Conservation (phyloP, 2,888 invertebrate genomes). For the Agelastica alni region DNA sequence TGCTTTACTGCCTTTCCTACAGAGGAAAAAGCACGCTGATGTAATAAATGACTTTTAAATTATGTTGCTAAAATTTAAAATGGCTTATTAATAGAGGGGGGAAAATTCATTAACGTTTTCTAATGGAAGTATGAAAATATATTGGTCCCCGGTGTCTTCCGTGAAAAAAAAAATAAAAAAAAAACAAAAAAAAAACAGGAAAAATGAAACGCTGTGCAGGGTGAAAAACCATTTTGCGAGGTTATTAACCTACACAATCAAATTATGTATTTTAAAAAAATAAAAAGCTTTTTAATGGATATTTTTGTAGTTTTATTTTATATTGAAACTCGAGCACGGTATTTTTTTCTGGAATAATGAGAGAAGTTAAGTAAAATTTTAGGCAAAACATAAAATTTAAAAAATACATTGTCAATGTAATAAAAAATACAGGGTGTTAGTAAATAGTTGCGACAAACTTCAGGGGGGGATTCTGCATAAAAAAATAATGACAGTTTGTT, state of each 20-base stretch:
- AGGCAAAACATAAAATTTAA: no score
- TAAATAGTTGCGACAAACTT: no score
- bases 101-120: slow-evolving; percentile 7
- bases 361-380: no score
- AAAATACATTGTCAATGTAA: no score
- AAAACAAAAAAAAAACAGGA: background rate
- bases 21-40: background rate
- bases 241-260: slow-evolving; percentile 5
- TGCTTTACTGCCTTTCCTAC: background rate
- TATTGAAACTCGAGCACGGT: no score
- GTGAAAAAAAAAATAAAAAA: no score
- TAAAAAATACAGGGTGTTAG: no score
- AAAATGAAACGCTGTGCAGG: background rate
- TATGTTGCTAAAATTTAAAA: slow-evolving; percentile 2
- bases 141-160: slow-evolving; percentile 1
- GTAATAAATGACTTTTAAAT: slow-evolving; percentile 7
- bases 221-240: background rate
- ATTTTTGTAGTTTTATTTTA: no score
- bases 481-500: no score
- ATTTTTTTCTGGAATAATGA: no score
- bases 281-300: background rate
- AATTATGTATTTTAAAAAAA: background rate
- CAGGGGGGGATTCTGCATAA: no score
- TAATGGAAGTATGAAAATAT: slow-evolving; percentile 8
- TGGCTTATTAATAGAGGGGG: slow-evolving; percentile 3